Percentiles rank a stretch among this genome's conserved stretches.
Conservation (phyloP, 2,797 vertebrate genomes). For the Sebastes vulpes region DNA sequence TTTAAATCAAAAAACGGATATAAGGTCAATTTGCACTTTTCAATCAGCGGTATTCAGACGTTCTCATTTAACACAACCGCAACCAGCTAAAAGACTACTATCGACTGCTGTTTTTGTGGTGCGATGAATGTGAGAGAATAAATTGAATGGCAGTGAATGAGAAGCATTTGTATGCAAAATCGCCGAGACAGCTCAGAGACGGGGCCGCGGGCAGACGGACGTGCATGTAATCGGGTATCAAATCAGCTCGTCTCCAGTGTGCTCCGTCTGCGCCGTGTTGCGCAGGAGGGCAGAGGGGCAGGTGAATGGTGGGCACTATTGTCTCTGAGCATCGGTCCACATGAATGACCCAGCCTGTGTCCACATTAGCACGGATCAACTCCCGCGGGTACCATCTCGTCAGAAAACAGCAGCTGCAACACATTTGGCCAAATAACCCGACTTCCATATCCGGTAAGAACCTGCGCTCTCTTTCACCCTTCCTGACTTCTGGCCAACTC, state of each 20-base stretch:
- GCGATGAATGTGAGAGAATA: constrained; percentile 47
- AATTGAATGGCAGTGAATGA: constrained; percentile 62
- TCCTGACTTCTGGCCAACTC: constrained; percentile 49
- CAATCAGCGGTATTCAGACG: constrained; percentile 33
- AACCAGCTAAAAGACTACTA: neutral
- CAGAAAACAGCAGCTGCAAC: constrained; percentile 54
- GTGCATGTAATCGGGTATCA: constrained; percentile 73
- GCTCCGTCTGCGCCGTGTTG: neutral
- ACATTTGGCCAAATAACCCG: constrained; percentile 52
- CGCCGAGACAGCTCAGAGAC: constrained; percentile 48
- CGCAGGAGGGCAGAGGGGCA: constrained; percentile 17
- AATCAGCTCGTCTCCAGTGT: constrained; percentile 46
- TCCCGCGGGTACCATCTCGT: constrained; percentile 58
- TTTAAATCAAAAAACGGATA: constrained; percentile 20
- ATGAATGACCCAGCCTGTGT: constrained; percentile 72
- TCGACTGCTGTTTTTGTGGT: constrained; percentile 27
- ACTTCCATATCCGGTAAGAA: constrained; percentile 55
- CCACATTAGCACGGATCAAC: constrained; percentile 76
- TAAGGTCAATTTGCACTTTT: constrained; percentile 47
- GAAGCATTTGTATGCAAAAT: constrained; percentile 77
- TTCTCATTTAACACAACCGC: constrained; percentile 32
- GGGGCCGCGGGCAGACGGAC: constrained; percentile 60
- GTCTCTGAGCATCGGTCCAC: constrained; percentile 77
- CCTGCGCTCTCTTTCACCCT: constrained; percentile 37
- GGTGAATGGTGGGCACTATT: constrained; percentile 57